Conservation (phyloP, 1,140 invertebrate genomes). For the Diabrotica undecimpunctata region DNA sequence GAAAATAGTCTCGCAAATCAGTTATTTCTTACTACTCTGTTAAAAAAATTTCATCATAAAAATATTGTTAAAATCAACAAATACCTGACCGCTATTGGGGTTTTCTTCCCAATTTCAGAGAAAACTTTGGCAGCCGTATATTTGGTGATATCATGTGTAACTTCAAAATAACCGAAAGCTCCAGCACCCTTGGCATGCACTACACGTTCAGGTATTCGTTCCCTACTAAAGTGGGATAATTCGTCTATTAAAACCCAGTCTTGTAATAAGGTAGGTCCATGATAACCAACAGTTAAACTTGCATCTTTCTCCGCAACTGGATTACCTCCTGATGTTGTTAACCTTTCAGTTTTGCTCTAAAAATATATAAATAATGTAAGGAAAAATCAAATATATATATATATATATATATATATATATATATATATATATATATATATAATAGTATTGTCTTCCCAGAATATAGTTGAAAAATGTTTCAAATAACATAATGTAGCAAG, state of each 20-base stretch:
- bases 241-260: conserved; percentile 89
- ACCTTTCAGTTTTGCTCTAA: conserved; percentile 22
- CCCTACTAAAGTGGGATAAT: conserved; percentile 89
- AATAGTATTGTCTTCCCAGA: no score
- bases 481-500: no score
- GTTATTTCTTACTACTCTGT: no score
- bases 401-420: no score
- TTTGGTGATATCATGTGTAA: conserved; percentile 76
- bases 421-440: no score
- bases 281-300: conserved; percentile 74
- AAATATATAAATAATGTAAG: neutral
- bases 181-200: conserved; percentile 97
- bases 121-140: conserved; percentile 81
- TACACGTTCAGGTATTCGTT: conserved; percentile 95
- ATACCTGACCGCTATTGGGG: conserved; percentile 69
- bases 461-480: no score
- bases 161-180: conserved; percentile 95
- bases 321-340: conserved; percentile 65
- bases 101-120: conserved; percentile 74
- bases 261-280: conserved; percentile 85
- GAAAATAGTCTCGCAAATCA: no score
- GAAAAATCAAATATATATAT: neutral
- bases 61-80: no score
- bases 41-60: no score
- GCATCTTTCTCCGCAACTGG: conserved; percentile 70